Evolutionary conservation across 2,888 invertebrate species (phyloP), one percentile per base, ranked within the genome.

Genomic region (Nesidiocoris tenuis): DNA sequence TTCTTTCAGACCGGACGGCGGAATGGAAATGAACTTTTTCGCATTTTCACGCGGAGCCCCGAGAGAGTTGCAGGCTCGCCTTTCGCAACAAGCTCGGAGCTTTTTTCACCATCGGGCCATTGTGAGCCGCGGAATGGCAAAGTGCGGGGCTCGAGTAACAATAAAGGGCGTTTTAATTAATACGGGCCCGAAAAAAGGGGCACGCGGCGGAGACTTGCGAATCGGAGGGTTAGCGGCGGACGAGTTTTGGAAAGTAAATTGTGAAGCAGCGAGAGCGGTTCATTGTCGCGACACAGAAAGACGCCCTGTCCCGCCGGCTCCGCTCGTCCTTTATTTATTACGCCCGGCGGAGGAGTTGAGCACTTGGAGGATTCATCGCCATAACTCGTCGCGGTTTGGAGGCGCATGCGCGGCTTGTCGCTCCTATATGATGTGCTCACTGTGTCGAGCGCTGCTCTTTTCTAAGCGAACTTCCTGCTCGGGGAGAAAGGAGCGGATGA

Each of bases 121-220:
- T 63, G 63, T 63, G 63, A 21, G 22, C 9, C 17, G 59, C 7
- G 63, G 63, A 17, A 39, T 39, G 39, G 39, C 39, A 39, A 23
- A 59, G 18, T 56, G 24, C 7, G 59, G 1, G 59, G 70, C 17
- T 56, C 24, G 21, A 39, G 70, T 59, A 59, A 70, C 70, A 70
- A 70, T 70, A 70, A 70, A 70, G 70, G 70, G 59, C 23, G 70
- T 70, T 70, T 70, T 70, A 70, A 70, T 70, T 70, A 70, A 70
- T 70, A 70, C 59, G 70, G 5, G n/a, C 59, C 70, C 70, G 70
- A 70, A 70, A 68, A 54, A 39, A 39, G 39, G 12, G n/a, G n/a
- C n/a, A n/a, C n/a, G n/a, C 39, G 5, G 12, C 12, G 39, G 39
- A 39, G 39, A 39, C 39, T 39, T 39, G 39, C 12, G 39, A 39